phyloP scores from a whole-genome alignment of 2,113 vertebrate species.

The Oxyura jamaicensis region DNA sequence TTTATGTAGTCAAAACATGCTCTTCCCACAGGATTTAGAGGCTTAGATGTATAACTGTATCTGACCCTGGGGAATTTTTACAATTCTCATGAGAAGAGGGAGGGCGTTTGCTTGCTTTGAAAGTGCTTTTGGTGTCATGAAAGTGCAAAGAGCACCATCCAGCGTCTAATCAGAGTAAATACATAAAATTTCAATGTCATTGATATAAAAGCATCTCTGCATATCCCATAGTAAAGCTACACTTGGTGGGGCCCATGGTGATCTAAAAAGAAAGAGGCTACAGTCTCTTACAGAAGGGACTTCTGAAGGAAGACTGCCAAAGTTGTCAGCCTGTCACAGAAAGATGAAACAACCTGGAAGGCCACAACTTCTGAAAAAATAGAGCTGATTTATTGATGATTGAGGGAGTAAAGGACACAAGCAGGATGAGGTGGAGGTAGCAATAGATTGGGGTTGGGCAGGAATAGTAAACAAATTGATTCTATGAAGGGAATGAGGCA shows the following conservation, averaged over 20 bases:
- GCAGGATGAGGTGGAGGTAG: background rate
- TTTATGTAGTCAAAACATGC: constrained; percentile 11
- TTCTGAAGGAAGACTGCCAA: background rate
- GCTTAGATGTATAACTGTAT: background rate
- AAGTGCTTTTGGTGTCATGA: background rate
- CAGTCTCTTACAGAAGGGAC: background rate
- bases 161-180: constrained; percentile 33
- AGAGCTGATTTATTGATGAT: background rate
- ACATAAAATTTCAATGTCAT: background rate
- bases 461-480: background rate
- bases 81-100: background rate
- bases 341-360: background rate
- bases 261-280: background rate
- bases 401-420: background rate
- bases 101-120: background rate
- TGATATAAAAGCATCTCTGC: background rate
- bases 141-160: constrained; percentile 58
- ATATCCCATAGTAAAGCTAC: background rate
- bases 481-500: background rate
- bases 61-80: background rate
- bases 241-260: too few species aligned
- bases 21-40: background rate
- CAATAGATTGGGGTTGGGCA: background rate
- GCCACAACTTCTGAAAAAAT: background rate
- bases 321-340: background rate